These are phyloP conservation scores for Stenurella melanura DNA, from an alignment of 2,888 invertebrate species.

Conservation along the genomic window DNA sequence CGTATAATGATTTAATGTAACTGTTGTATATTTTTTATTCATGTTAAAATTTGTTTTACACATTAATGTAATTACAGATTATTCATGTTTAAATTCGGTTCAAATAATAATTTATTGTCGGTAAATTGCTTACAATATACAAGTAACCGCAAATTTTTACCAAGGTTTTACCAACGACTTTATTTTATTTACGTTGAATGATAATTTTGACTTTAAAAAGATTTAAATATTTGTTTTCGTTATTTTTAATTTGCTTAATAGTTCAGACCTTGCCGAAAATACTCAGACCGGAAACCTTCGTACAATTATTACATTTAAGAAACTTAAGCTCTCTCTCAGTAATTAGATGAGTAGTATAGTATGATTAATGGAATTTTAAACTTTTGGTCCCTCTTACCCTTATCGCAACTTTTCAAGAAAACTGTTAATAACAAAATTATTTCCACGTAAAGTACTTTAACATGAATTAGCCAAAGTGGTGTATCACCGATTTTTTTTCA, in stretches of 20 bases:
- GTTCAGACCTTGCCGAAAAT: neutral
- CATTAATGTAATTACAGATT: no score
- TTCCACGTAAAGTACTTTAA: conserved; percentile 1
- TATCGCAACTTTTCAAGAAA: neutral
- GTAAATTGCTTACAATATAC: no score
- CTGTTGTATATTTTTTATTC: no score
- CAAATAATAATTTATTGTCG: no score
- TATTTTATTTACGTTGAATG: no score
- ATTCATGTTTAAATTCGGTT: no score
- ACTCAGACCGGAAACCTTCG: neutral
- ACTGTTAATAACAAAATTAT: neutral
- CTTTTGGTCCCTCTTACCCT: neutral
- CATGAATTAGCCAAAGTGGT: neutral
- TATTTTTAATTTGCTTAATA: neutral
- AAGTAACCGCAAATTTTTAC: no score
- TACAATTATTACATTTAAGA: neutral
- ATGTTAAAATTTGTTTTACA: no score
- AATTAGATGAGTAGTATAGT: neutral
- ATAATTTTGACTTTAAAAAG: no score
- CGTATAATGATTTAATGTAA: no score
- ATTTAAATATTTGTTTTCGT: neutral
- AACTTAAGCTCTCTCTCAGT: neutral
- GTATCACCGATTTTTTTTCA: neutral
- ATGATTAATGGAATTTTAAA: conserved; percentile 7
- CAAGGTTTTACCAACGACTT: no score